Percentiles rank a stretch among this genome's conserved stretches.
Evolutionary conservation across 2,888 invertebrate genomes (phyloP).

Genomic region (Deroplatys truncata): DNA sequence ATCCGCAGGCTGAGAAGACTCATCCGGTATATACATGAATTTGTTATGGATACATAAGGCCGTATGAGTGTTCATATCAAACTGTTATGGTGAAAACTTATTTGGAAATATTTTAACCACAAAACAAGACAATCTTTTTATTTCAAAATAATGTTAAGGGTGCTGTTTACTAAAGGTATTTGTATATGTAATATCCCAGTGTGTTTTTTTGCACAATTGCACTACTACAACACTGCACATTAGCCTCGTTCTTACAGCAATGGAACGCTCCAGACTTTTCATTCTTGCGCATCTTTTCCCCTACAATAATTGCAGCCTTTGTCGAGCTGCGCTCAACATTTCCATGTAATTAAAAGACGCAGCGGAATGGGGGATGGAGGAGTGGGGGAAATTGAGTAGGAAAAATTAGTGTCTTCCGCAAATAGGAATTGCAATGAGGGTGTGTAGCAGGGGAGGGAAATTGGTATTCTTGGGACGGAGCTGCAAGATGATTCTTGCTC

Average conservation of each 20-base stretch:
- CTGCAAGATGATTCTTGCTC: background rate
- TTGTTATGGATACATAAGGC: no score
- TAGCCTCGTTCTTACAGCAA: background rate
- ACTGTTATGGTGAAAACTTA: no score
- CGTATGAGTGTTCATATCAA: no score
- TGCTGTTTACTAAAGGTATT: no score
- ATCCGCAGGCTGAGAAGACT: no score
- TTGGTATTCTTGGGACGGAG: background rate
- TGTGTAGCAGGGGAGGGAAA: slow-evolving; percentile 3
- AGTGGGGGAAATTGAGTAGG: slow-evolving; percentile 42
- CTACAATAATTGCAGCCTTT: background rate
- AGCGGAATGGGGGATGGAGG: slow-evolving; percentile 32
- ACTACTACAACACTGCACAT: background rate
- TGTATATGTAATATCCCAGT: no score
- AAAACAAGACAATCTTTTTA: no score
- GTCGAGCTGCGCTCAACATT: slow-evolving; percentile 20
- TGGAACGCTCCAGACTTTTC: background rate
- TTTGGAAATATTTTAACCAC: no score
- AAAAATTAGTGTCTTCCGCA: slow-evolving; percentile 32
- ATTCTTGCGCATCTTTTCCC: background rate
- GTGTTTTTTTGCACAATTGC: no score
- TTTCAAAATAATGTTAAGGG: no score
- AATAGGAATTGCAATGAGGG: slow-evolving; percentile 18
- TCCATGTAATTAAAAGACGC: slow-evolving; percentile 31
- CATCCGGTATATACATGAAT: no score